Conservation (phyloP, 2,797 vertebrate genomes). For the Sylvilagus floridanus region DNA sequence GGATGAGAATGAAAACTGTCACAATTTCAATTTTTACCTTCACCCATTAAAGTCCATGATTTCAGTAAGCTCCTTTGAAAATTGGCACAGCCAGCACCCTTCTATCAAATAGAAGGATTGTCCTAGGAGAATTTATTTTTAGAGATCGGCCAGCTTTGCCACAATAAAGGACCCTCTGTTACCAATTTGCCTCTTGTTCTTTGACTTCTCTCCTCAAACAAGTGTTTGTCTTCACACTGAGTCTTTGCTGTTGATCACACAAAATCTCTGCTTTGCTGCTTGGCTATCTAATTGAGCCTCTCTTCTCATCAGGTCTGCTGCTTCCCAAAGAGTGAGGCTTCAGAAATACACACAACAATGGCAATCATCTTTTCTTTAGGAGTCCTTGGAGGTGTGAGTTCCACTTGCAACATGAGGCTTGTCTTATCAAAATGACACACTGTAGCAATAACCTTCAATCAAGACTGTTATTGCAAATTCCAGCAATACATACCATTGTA, state of each 20-base stretch:
- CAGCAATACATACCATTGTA: not conserved
- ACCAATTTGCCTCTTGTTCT: slow-evolving; percentile 1
- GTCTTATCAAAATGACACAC: not conserved
- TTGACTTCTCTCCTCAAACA: slow-evolving; percentile 21
- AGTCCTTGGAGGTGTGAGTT: not conserved
- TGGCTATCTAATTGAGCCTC: not conserved
- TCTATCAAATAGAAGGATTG: not conserved
- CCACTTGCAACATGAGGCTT: not conserved
- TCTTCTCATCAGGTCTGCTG: not conserved
- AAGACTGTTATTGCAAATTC: not conserved
- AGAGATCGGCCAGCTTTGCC: not conserved
- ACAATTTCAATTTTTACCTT: not conserved
- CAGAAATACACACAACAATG: not conserved
- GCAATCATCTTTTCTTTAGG: slow-evolving; percentile 20
- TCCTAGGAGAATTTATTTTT: slow-evolving; percentile 7
- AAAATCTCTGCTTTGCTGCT: slow-evolving; percentile 23
- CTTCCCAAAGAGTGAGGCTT: slow-evolving; percentile 31
- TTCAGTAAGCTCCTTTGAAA: not conserved
- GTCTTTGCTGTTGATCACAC: not conserved
- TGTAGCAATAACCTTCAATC: not conserved
- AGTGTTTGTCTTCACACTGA: slow-evolving; percentile 42
- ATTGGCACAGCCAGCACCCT: not conserved
- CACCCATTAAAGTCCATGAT: not conserved
- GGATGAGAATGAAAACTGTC: not conserved
- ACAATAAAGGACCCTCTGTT: not conserved